phyloP scores from a whole-genome alignment of 2,888 invertebrate species.

The Cheilosia urbana region DNA sequence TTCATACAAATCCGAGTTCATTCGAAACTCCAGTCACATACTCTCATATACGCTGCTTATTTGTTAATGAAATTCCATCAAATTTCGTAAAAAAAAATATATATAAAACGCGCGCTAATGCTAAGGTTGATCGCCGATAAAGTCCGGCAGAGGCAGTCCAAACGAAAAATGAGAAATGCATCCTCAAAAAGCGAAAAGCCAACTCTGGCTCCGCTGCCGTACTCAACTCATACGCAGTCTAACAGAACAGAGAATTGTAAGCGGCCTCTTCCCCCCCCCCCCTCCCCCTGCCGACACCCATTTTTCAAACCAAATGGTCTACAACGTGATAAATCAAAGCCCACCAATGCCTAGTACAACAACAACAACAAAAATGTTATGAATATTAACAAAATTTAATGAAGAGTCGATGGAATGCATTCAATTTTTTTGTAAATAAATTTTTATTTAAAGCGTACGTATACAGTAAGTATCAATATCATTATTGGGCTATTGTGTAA shows the following conservation, averaged over 20 bases:
- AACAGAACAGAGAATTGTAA: neutral
- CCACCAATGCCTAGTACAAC: neutral
- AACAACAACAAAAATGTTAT: neutral
- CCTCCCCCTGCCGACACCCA: neutral
- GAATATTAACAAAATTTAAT: conserved; percentile 9
- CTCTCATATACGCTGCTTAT: conserved; percentile 26
- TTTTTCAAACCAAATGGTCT: neutral
- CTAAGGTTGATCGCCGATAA: neutral
- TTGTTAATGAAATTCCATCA: conserved; percentile 55
- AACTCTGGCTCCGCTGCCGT: neutral
- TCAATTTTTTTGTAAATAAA: neutral
- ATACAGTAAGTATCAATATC: conserved; percentile 4
- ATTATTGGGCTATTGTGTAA: conserved; percentile 59
- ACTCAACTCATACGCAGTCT: neutral
- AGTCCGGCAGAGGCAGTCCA: neutral
- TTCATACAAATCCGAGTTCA: no score
- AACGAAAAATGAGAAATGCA: conserved; percentile 8
- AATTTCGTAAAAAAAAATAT: conserved; percentile 7
- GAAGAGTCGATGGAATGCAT: conserved; percentile 24
- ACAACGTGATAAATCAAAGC: neutral
- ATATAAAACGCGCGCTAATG: neutral
- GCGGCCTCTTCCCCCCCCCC: no score
- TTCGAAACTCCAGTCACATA: conserved; percentile 30
- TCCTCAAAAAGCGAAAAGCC: conserved; percentile 13
- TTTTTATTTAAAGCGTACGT: conserved; percentile 22